Conservation (phyloP, 2,113 vertebrate species). For the Gnathonemus longibarbis region DNA sequence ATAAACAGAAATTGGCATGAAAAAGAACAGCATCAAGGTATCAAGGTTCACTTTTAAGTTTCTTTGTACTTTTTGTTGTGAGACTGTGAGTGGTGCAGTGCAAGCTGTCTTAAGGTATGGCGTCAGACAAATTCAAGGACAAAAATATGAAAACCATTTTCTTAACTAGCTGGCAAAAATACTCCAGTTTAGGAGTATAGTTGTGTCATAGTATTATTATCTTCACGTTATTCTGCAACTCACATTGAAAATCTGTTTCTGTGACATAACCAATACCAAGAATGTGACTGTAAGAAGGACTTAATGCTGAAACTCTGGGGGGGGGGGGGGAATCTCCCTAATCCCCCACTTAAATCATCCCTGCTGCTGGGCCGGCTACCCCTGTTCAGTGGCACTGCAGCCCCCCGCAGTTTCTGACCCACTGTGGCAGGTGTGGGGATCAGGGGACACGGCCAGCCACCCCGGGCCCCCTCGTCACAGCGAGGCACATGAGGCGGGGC, state of each 20-base stretch:
- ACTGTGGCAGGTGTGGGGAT: neutral
- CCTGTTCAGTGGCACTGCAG: neutral
- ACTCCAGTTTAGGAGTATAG: neutral
- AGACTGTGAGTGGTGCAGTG: neutral
- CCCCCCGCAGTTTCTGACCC: neutral
- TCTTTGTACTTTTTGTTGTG: neutral
- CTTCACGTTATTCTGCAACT: neutral
- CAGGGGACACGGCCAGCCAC: neutral
- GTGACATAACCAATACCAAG: neutral
- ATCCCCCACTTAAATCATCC: neutral
- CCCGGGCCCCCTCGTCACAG: neutral
- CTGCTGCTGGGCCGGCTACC: neutral
- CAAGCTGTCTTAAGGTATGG: neutral
- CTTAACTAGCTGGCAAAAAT: neutral
- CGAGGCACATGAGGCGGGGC: conserved; percentile 14
- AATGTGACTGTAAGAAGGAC: neutral
- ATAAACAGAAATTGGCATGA: neutral
- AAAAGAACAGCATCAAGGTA: neutral
- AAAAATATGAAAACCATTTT: neutral
- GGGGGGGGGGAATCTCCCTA: neutral
- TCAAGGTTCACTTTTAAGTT: neutral
- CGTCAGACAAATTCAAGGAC: neutral
- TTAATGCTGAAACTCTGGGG: neutral
- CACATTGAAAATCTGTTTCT: neutral
- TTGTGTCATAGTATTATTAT: neutral